Conservation (phyloP, 2,888 invertebrate species). For the Trachelus stipa region DNA sequence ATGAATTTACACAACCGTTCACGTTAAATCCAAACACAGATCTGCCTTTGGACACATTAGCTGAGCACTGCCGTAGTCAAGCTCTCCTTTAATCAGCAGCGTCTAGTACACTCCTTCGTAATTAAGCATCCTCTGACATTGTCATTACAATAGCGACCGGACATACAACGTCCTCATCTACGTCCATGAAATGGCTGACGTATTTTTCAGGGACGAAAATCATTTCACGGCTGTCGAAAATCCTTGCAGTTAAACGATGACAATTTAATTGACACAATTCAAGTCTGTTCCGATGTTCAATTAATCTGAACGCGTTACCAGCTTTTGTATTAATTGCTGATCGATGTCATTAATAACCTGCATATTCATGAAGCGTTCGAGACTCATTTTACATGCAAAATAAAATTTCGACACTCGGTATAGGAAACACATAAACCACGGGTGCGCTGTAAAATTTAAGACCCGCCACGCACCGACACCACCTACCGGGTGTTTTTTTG, state of each 20-base stretch:
- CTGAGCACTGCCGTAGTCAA: background rate
- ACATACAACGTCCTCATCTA: background rate
- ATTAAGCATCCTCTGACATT: background rate
- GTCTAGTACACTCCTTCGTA: background rate
- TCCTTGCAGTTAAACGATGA: background rate
- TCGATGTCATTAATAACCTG: background rate
- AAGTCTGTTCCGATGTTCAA: background rate
- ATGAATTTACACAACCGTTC: background rate
- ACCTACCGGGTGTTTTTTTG: background rate
- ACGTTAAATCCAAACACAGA: background rate
- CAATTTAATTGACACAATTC: background rate
- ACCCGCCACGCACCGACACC: background rate
- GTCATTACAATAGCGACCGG: background rate
- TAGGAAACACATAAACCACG: background rate
- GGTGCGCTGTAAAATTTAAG: background rate
- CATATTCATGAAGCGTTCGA: background rate
- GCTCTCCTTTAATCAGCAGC: background rate
- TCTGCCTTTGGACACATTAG: background rate
- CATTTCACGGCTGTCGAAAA: background rate
- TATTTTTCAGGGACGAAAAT: background rate
- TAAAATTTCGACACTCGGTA: background rate
- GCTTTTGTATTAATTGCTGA: background rate
- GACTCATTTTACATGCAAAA: background rate
- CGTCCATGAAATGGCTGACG: background rate
- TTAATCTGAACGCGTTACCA: background rate